phyloP scores from a whole-genome alignment of 2,113 vertebrate species.

The Myotis yumanensis region DNA sequence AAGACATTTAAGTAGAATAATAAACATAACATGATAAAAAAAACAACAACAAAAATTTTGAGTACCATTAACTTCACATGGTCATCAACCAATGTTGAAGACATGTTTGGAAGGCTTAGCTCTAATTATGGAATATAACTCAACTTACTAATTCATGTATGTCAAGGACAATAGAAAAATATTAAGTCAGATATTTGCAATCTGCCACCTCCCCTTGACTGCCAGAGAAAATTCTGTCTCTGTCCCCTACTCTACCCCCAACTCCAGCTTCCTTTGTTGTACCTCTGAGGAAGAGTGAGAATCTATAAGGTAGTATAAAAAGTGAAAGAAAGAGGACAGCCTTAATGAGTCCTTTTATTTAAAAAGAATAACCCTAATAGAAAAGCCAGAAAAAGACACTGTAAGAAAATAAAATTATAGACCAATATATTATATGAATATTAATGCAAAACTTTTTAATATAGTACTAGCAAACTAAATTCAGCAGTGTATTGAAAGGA shows the following conservation, averaged over 20 bases:
- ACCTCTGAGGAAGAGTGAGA: neutral
- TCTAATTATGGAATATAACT: neutral
- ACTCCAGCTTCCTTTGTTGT: neutral
- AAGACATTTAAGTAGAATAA: neutral
- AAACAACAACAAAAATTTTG: neutral
- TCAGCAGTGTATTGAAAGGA: neutral
- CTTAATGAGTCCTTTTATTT: neutral
- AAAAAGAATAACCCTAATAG: neutral
- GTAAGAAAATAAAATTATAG: neutral
- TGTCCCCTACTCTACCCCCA: neutral
- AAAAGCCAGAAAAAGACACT: neutral
- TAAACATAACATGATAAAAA: neutral
- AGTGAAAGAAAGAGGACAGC: neutral
- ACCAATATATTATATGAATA: neutral
- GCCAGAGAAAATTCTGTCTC: neutral
- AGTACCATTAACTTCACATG: neutral
- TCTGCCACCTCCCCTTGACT: neutral
- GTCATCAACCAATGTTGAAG: neutral
- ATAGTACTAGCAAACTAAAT: neutral
- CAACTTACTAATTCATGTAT: neutral
- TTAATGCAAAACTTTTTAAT: neutral
- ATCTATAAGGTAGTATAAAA: neutral
- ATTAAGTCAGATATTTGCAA: neutral
- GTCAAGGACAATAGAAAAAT: neutral
- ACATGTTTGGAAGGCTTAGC: neutral